Evolutionary conservation across 2,888 invertebrate genomes (phyloP).

Genomic region (Plutella xylostella): DNA sequence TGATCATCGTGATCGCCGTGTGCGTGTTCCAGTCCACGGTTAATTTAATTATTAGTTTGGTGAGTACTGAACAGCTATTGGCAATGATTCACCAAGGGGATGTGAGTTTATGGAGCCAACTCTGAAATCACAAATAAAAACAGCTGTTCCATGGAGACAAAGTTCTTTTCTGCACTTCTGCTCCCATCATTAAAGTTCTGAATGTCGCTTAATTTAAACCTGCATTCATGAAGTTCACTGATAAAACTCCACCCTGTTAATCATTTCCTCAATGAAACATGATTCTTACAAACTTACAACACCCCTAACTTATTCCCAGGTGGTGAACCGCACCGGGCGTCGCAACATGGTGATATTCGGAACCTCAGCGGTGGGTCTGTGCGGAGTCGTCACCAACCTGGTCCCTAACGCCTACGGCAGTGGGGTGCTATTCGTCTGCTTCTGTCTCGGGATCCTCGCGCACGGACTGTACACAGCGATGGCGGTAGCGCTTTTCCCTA

Average conservation of each 20-base stretch:
- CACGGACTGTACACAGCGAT: conserved; percentile 63
- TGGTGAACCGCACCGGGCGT: conserved; percentile 64
- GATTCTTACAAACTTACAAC: too few relatives aligned
- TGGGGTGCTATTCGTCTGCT: conserved; percentile 55
- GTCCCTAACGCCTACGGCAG: conserved; percentile 68
- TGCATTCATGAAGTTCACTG: too few relatives aligned
- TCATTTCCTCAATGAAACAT: too few relatives aligned
- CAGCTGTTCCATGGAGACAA: too few relatives aligned
- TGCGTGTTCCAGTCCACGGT: conserved; percentile 31
- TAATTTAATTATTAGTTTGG: conserved; percentile 43
- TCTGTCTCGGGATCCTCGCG: conserved; percentile 48
- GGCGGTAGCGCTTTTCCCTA: conserved; percentile 66
- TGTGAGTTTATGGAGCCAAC: too few relatives aligned
- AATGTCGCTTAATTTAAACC: too few relatives aligned
- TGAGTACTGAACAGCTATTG: too few relatives aligned
- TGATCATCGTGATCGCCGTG: conserved; percentile 35
- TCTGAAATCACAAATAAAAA: too few relatives aligned
- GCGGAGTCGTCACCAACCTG: conserved; percentile 70
- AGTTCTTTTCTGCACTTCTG: too few relatives aligned
- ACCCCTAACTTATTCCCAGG: conserved; percentile 17
- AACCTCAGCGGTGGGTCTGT: conserved; percentile 56
- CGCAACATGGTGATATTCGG: conserved; percentile 55
- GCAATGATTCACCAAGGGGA: too few relatives aligned
- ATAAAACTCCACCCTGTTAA: too few relatives aligned
- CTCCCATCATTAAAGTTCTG: too few relatives aligned